phyloP scores from a whole-genome alignment of 2,113 vertebrate genomes.

The Anoura caudifer region DNA sequence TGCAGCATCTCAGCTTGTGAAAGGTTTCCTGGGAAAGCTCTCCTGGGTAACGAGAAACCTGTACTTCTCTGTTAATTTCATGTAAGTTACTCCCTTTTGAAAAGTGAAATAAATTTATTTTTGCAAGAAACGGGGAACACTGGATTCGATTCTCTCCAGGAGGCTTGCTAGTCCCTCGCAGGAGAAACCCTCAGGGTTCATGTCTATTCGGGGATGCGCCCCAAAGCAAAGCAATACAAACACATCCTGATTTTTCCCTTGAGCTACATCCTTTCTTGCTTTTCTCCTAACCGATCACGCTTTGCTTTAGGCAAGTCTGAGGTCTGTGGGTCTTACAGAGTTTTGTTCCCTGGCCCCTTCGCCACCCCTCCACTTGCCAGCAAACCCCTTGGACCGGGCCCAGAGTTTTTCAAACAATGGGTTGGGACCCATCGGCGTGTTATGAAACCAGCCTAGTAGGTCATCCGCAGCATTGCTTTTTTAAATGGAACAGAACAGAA shows the following conservation, averaged over 20 bases:
- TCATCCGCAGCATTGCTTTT: not conserved
- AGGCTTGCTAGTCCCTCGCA: not conserved
- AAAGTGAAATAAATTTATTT: not conserved
- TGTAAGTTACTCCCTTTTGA: not conserved
- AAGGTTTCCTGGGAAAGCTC: not conserved
- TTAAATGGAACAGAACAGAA: not conserved
- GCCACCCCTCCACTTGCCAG: not conserved
- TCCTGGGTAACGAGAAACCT: not conserved
- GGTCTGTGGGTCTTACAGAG: not conserved
- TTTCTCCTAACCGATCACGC: not conserved
- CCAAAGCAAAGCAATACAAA: not conserved
- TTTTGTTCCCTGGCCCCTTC: not conserved
- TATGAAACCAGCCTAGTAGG: not conserved
- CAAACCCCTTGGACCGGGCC: not conserved
- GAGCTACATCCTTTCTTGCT: not conserved
- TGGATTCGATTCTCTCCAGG: not conserved
- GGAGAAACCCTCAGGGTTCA: not conserved
- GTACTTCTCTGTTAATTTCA: not conserved
- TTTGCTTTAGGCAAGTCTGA: not conserved
- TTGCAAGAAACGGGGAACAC: not conserved
- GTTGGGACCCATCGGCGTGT: not conserved
- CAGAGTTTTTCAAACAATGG: not conserved
- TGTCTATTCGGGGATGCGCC: not conserved
- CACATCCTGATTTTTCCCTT: rapidly evolving
- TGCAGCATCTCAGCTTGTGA: not conserved